Base-by-base conservation (phyloP, 1,140 invertebrate genomes). In the Vanessa atalanta region DNA sequence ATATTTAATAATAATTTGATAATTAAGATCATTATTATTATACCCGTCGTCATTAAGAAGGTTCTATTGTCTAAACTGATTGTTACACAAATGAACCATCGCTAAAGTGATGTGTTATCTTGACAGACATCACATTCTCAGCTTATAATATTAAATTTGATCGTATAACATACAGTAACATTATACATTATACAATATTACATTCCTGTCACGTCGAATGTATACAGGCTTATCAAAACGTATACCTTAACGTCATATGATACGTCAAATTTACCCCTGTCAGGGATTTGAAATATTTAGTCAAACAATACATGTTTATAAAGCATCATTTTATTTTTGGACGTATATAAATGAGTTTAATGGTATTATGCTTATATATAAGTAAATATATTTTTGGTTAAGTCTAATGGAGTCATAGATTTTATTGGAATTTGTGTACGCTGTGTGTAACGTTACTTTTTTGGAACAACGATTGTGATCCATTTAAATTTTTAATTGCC, bases 131-230 rank as follows among this genome's bases (percentile, higher is more conserved):
- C 55, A 85, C 71, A 77, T 83, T 78, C 77, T 74, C 75, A 76
- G 79, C 80, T 81, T 81, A 85, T 88, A 87, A 87, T 86, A 83
- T 87, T 86, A 86, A 85, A 85, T 79, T 67, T 68, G 72, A 73
- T 73, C 72, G 75, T 75, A 78, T 76, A 73, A 70, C 74, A 74
- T 70, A 70, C 20, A 9, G 77, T 87, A 84, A 88, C 81, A 48
- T 71, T 68, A 68, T 74, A 82, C 76, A 82, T 88, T 80, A 87
- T 81, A 85, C 83, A 88, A 83, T 88, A 87, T 90, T 86, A 90
- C 83, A 90, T 88, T 90, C 86, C 80, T 79, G 85, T 87, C 85
- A 86, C 85, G 83, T 86, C 78, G 72, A 78, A 73, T 76, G 67
- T 79, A 83, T 80, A 74, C 69, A 64, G 72, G 77, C 79, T 88